Percentiles rank a stretch among this genome's conserved stretches.
These are phyloP conservation scores for Oreortyx pictus DNA, from an alignment of 2,797 vertebrate genomes.

Conservation along the genomic window DNA sequence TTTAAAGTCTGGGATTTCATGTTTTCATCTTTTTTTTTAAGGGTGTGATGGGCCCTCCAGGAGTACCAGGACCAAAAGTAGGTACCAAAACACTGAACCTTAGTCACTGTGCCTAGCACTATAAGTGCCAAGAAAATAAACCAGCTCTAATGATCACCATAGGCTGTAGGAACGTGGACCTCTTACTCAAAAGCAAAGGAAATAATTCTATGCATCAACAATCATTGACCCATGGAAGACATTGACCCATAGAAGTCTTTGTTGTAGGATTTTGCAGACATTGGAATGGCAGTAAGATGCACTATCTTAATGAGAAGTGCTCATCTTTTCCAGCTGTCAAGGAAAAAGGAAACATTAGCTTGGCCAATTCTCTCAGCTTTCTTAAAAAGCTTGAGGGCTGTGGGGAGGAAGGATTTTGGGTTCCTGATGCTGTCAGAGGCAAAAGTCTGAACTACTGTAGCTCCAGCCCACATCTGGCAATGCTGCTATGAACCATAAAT, in stretches of 20 bases:
- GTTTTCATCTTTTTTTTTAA: constrained; percentile 65
- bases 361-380: neutral
- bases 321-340: neutral
- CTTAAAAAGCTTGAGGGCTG: neutral
- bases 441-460: neutral
- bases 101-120: neutral
- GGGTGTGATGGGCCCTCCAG: constrained; percentile 82
- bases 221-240: neutral
- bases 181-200: neutral
- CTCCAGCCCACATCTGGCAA: neutral
- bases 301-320: neutral
- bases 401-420: neutral
- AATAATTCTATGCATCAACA: neutral
- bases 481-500: neutral
- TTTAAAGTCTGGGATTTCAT: neutral
- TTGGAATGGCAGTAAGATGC: neutral
- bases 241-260: neutral
- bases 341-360: neutral
- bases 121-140: neutral
- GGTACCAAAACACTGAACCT: neutral
- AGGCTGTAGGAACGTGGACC: neutral
- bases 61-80: constrained; percentile 85
- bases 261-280: neutral
- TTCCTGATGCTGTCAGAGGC: neutral
- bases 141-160: neutral